These are phyloP conservation scores for Cetoscarus ocellatus DNA, from an alignment of 2,797 vertebrate species.

Conservation along the genomic window DNA sequence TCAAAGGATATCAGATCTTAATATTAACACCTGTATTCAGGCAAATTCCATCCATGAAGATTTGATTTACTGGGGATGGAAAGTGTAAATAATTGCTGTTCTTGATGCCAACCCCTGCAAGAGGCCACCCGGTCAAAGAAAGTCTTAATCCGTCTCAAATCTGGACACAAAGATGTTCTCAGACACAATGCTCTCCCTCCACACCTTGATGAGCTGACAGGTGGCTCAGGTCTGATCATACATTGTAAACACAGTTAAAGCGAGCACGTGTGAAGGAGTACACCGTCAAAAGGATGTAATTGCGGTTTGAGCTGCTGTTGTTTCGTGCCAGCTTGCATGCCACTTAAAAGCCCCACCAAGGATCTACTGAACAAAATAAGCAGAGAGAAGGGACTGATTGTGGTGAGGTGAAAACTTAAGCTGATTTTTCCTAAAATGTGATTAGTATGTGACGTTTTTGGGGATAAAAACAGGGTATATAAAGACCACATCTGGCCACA, in stretches of 20 bases:
- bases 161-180: neutral
- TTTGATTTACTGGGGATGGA: too few species aligned
- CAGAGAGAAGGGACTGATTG: constrained; percentile 51
- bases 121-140: neutral
- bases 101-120: neutral
- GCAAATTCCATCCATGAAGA: too few species aligned
- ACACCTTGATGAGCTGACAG: constrained; percentile 17
- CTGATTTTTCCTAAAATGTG: constrained; percentile 27
- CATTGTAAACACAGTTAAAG: constrained; percentile 50
- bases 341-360: constrained; percentile 61
- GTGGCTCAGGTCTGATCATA: constrained; percentile 18
- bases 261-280: constrained; percentile 41
- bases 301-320: constrained; percentile 59
- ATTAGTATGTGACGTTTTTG: constrained; percentile 36
- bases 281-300: constrained; percentile 69
- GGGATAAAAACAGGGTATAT: constrained; percentile 20
- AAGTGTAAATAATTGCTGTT: too few species aligned
- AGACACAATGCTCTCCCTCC: constrained; percentile 19
- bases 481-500: constrained; percentile 24
- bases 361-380: constrained; percentile 60
- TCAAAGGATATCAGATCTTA: too few species aligned
- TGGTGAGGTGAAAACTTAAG: constrained; percentile 41
- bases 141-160: constrained; percentile 12
- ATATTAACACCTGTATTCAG: too few species aligned
- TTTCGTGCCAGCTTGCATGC: constrained; percentile 44